phyloP scores from a whole-genome alignment of 2,797 vertebrate genomes.

The Lithobates sylvaticus region DNA sequence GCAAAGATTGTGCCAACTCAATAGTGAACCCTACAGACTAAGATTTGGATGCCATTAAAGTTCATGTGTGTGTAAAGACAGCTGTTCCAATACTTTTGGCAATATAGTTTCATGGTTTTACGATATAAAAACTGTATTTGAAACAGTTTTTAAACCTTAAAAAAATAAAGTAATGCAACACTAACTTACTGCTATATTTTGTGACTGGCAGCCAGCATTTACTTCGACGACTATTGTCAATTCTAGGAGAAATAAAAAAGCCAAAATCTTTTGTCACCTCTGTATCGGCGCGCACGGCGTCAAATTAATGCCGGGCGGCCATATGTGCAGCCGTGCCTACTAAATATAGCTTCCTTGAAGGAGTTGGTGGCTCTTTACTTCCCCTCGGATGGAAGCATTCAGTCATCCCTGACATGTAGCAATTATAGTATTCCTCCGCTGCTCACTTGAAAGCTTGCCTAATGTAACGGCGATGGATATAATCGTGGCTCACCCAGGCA shows the following conservation, averaged over 20 bases:
- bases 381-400: slow-evolving; percentile 58
- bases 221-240: neutral
- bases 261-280: slow-evolving; percentile 6
- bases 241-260: slow-evolving; percentile 1
- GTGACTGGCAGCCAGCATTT: neutral
- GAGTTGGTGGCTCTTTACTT: slow-evolving; percentile 55
- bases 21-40: too few species aligned
- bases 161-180: too few species aligned
- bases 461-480: slow-evolving; percentile 56
- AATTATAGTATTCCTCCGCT: slow-evolving; percentile 58
- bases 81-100: too few species aligned
- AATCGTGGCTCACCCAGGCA: slow-evolving; percentile 55
- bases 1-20: too few species aligned
- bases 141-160: too few species aligned
- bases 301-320: slow-evolving; percentile 11
- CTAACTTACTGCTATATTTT: too few species aligned
- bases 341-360: slow-evolving; percentile 59
- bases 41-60: too few species aligned
- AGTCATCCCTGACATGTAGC: slow-evolving; percentile 62
- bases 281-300: neutral
- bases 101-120: too few species aligned
- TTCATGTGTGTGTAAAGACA: too few species aligned
- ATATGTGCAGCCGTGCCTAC: slow-evolving; percentile 30
- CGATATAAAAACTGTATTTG: too few species aligned
- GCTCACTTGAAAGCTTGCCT: slow-evolving; percentile 60